phyloP scores from a whole-genome alignment of 2,797 vertebrate genomes.

The Lithobates sylvaticus region DNA sequence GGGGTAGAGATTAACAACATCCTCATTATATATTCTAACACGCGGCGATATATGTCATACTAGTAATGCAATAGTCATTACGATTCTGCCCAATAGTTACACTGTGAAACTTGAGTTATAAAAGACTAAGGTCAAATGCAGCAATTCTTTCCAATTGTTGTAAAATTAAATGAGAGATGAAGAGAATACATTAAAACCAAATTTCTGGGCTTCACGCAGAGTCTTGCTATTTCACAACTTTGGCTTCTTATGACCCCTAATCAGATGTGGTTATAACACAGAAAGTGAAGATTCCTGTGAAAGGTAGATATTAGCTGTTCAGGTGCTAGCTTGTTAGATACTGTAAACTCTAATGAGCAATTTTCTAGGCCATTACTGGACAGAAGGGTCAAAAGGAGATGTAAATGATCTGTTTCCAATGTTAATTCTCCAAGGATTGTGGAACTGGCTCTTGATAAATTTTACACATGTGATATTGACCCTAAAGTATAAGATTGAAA shows the following conservation, averaged over 20 bases:
- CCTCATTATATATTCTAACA: too few relatives aligned
- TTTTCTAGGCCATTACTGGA: constrained; percentile 54
- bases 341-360: constrained; percentile 52
- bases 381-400: constrained; percentile 49
- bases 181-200: not conserved
- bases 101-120: constrained; percentile 5
- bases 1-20: too few relatives aligned
- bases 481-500: not conserved
- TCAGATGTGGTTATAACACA: constrained; percentile 44
- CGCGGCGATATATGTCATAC: not conserved
- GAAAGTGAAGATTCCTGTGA: constrained; percentile 8
- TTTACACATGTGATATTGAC: not conserved
- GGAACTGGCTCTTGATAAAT: not conserved
- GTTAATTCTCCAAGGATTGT: constrained; percentile 30
- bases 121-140: not conserved
- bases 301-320: constrained; percentile 36
- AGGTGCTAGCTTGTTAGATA: constrained; percentile 47
- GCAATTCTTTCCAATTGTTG: not conserved
- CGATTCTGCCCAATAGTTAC: not conserved
- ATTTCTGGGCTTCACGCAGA: constrained; percentile 15
- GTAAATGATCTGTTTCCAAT: constrained; percentile 24
- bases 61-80: not conserved
- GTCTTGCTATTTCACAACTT: constrained; percentile 22
- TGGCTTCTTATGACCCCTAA: constrained; percentile 43
- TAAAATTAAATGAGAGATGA: constrained; percentile 2